phyloP scores from a whole-genome alignment of 2,888 invertebrate genomes.

The Drosophila meridiana region DNA sequence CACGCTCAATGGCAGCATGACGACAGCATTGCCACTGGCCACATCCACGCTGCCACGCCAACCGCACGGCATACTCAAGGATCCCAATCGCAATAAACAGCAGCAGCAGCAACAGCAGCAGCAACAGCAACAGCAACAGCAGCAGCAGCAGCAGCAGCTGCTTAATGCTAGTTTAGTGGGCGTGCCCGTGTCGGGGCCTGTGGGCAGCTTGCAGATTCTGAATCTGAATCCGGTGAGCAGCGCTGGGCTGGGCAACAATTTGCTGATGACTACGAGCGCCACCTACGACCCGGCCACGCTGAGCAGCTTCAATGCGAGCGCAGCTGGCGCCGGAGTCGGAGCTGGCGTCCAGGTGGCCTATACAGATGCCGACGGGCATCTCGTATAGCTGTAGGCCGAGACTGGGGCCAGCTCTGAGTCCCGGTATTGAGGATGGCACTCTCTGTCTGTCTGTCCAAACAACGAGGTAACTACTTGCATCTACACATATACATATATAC shows the following conservation, averaged over 20 bases:
- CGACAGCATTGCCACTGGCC: slow-evolving; percentile 67
- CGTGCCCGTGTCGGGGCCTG: slow-evolving; percentile 74
- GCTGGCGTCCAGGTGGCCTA: slow-evolving; percentile 81
- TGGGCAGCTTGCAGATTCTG: slow-evolving; percentile 86
- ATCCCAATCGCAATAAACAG: slow-evolving; percentile 88
- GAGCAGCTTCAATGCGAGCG: slow-evolving; percentile 82
- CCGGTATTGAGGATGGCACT: slow-evolving; percentile 66
- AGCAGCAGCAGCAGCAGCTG: slow-evolving; percentile 86
- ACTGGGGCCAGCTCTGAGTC: slow-evolving; percentile 68
- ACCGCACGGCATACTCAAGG: slow-evolving; percentile 88
- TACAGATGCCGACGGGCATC: slow-evolving; percentile 85
- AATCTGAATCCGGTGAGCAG: slow-evolving; percentile 86
- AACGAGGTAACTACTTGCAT: slow-evolving; percentile 38
- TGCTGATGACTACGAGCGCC: slow-evolving; percentile 82
- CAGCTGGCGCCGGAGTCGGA: slow-evolving; percentile 3
- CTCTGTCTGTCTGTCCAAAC: slow-evolving; percentile 11
- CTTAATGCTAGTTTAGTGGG: slow-evolving; percentile 79
- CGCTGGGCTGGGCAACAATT: slow-evolving; percentile 84
- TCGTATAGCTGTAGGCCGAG: slow-evolving; percentile 85
- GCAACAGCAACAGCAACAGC: slow-evolving; percentile 86
- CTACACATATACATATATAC: slow-evolving; percentile 31
- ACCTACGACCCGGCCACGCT: slow-evolving; percentile 84
- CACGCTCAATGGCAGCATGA: slow-evolving; percentile 83
- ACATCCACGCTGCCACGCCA: slow-evolving; percentile 85
- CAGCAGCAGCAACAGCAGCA: slow-evolving; percentile 86